These are phyloP conservation scores for Campoletis raptor DNA, from an alignment of 2,888 invertebrate genomes.

Conservation along the genomic window DNA sequence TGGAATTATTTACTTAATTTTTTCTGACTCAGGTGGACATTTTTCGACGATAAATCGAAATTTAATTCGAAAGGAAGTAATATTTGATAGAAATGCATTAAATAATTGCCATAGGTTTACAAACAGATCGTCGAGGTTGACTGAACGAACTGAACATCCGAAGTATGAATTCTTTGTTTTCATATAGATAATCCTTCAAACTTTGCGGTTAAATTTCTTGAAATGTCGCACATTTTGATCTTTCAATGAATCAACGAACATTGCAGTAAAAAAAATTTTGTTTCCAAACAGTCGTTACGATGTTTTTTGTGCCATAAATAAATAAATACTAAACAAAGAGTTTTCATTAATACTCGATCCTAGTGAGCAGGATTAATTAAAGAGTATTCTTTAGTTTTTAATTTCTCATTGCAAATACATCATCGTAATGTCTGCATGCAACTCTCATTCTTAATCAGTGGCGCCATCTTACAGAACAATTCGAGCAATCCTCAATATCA, in stretches of 20 bases:
- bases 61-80: background rate
- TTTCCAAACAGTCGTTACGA: background rate
- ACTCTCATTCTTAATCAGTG: background rate
- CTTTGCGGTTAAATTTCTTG: background rate
- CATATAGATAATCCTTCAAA: background rate
- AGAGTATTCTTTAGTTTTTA: background rate
- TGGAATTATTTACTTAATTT: background rate
- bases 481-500: background rate
- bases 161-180: background rate
- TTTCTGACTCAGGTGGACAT: background rate
- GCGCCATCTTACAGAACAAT: slow-evolving; percentile 30
- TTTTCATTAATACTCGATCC: background rate
- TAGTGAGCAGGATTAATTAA: background rate
- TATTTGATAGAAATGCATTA: background rate
- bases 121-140: background rate
- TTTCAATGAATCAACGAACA: background rate
- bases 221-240: background rate
- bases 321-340: background rate
- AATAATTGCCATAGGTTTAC: background rate
- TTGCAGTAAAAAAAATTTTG: background rate
- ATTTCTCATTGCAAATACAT: background rate
- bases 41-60: background rate
- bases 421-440: background rate
- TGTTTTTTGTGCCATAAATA: background rate
- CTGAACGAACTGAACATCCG: background rate